Base-by-base conservation (phyloP, 2,797 vertebrate genomes). In the Oreochromis mossambicus region DNA sequence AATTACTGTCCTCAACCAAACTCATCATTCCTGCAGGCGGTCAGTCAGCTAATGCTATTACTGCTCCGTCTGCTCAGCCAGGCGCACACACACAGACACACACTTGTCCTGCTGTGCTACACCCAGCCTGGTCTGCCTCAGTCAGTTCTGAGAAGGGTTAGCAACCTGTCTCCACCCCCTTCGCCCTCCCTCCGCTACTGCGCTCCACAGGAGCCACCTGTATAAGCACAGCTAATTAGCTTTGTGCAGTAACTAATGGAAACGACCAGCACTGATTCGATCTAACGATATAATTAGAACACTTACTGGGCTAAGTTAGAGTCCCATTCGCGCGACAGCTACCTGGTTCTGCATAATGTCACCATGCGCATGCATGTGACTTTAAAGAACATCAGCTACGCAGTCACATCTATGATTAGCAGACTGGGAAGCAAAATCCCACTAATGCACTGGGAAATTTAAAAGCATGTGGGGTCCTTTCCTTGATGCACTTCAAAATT, bases 41-140 rank as follows among this genome's bases (percentile, higher is more conserved):
- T 36, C 79, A 13, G 73, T 46, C 78, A 78, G 63, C 79, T 94
- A 92, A 94, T 90, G 82, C 87, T 84, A 85, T 87, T 91, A 90
- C 84, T 15, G 51, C 86, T 9, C 79, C 26, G 77, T 92, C 92
- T 93, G 90, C 80, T 88, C 52, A 7, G 38, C 11, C 68, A 73
- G 8, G 55, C 77, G 43, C 68, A 84, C 17, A n/a, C n/a, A n/a
- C n/a, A n/a, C n/a, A n/a, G n/a, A n/a, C n/a, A n/a, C n/a, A 54
- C 51, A 56, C 19, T 10, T 9, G 77, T 68, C 77, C 80, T 34
- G 14, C 89, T 81, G 86, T 46, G 84, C 77, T 48, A 70, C 66
- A 43, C 32, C 6, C 11, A 4, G 32, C 46, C 36, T 17, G 58
- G 78, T 61, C 73, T 50, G 82, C 48, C 73, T 70, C 58, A 34